Base-by-base conservation (phyloP, 2,797 vertebrate species). In the Acanthiza pusilla region DNA sequence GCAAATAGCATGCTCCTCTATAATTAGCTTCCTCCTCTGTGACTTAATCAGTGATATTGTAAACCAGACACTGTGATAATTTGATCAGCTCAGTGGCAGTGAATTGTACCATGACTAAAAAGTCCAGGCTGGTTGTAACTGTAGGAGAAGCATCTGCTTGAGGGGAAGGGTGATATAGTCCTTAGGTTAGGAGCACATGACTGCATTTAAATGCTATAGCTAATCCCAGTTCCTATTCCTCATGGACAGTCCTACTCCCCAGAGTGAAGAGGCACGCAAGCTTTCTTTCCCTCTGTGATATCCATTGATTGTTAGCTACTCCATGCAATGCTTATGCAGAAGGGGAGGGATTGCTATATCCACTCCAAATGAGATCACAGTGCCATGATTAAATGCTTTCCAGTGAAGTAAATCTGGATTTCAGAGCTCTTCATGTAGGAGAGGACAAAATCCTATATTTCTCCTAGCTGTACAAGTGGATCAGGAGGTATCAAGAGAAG, bases 41-140 rank as follows among this genome's bases (percentile, higher is more conserved):
- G 83, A 96, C 94, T 97, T 97, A 95, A 96, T 97, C 91, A 91
- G 66, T 89, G 96, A 96, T 96, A 96, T 85, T 97, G 94, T 96
- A 95, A 96, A 72, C 40, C 87, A 95, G 85, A 96, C 85, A 96
- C 84, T 85, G 45, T 65, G 94, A 96, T 83, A 96, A 96, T 97
- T 97, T 94, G 93, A 95, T 97, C 93, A 91, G 72, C 94, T 96
- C 76, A 84, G 93, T 85, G 62, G 62, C 87, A 87, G 82, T 94
- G 76, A 97, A 96, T 91, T 63, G 60, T 91, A 81, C 73, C 89
- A 94, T 94, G 82, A 94, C 85, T 57, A 80, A 93, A 96, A 85
- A 45, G 53, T 96, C 94, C 82, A 72, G 50, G 74, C 36, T 79
- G 90, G 86, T 62, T 87, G 75, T 58, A 92, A 75, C 66, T 77